phyloP scores from a whole-genome alignment of 2,797 vertebrate genomes.

The Pipistrellus kuhlii region DNA sequence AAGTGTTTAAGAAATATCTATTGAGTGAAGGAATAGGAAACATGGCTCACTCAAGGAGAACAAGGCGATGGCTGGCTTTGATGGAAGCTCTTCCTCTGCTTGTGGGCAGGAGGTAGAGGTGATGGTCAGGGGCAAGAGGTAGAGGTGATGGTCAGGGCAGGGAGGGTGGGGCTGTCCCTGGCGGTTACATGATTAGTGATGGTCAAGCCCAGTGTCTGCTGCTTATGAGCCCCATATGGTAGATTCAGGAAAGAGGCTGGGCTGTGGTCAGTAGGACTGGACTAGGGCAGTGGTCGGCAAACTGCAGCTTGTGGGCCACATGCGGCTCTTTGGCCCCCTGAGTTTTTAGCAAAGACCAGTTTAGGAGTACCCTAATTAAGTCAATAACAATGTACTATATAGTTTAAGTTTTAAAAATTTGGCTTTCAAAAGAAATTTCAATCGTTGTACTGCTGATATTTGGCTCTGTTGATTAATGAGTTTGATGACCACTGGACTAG shows the following conservation, averaged over 20 bases:
- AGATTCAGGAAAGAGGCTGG: neutral
- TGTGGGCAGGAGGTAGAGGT: neutral
- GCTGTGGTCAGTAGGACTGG: neutral
- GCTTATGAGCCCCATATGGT: neutral
- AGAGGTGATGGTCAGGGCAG: neutral
- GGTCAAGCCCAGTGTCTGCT: neutral
- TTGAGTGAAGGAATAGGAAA: neutral
- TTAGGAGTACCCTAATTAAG: no score
- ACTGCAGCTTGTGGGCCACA: no score
- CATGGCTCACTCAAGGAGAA: neutral
- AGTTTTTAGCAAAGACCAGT: no score
- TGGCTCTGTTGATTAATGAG: no score
- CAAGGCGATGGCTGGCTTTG: neutral
- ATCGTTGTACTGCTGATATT: no score
- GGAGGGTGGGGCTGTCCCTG: no score
- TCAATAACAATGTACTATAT: no score
- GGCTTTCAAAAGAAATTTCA: no score
- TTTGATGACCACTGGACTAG: neutral
- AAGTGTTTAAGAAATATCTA: neutral
- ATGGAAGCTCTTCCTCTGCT: neutral
- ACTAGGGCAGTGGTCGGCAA: no score
- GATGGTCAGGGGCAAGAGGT: neutral
- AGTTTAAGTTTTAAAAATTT: no score
- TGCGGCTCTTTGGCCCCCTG: no score
- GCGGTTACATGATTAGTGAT: neutral